Evolutionary conservation across 1,140 invertebrate genomes (phyloP), one percentile per base, ranked within the genome.

Genomic region (Bacillus rossius): DNA sequence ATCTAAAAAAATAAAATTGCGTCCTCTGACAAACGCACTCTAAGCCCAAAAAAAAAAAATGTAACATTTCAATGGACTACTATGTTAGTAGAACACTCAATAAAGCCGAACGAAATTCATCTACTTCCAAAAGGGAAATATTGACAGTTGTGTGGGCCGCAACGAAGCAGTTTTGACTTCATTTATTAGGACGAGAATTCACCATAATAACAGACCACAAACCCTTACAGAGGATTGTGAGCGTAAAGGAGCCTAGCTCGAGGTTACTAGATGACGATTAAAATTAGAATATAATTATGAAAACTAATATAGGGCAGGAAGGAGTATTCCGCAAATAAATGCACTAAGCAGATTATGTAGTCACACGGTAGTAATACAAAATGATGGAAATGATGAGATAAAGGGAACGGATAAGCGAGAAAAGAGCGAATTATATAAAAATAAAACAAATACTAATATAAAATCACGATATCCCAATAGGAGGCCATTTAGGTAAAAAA

Each of bases 141-240:
- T 17, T 60, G 1, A 26, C 53, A 1, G 49, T 53, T 5, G 48
- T 76, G 5, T 65, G 61, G 60, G 69, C 66, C 0, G 61, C 10
- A 34, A 34, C 73, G 2, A 59, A 69, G 43, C 59, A 69, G 17
- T 72, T 71, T 43, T 34, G 60, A 42, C 52, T 57, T n/a, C 77
- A 68, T 60, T 52, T 77, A 8, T 61, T 65, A 23, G 66, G 64
- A 10, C 64, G 17, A 7, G 55, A 68, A 16, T 75, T 78, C 49
- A 66, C 26, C 1, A 64, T 75, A 7, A 52, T 65, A 41, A 74
- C 72, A 1, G 72, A 78, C 51, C 72, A 77, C 42, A 64, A 65
- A 43, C 64, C 68, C 2, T 58, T 75, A 14, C 53, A 51, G 16
- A 76, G 67, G 65, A 52, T 77, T 2, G 52, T 60, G n/a, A 60